These are phyloP conservation scores for Danio choprae DNA, from an alignment of 2,797 vertebrate species.

Conservation along the genomic window DNA sequence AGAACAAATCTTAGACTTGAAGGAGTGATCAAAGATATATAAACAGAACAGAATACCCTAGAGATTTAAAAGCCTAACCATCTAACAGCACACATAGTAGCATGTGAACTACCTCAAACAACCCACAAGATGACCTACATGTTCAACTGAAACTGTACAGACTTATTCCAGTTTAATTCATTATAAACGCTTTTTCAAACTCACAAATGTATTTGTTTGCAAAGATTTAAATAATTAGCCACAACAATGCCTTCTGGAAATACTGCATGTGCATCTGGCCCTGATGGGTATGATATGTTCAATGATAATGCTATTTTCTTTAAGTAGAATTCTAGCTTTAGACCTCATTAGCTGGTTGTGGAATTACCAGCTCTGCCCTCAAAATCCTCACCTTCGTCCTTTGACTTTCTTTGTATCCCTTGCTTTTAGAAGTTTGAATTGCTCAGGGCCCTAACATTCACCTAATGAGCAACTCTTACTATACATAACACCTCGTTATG, in stretches of 20 bases:
- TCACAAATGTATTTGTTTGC: background rate
- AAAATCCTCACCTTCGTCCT: conserved; percentile 6
- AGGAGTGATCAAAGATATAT: too few relatives aligned
- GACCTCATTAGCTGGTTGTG: conserved; percentile 27
- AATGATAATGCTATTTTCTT: background rate
- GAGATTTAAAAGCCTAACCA: background rate
- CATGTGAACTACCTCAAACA: background rate
- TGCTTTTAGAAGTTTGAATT: background rate
- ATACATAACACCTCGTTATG: conserved; percentile 2
- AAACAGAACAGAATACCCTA: background rate
- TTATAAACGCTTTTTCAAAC: background rate
- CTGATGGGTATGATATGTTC: background rate
- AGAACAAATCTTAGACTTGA: too few relatives aligned
- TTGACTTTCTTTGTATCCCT: background rate
- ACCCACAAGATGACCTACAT: background rate
- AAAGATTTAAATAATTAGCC: background rate
- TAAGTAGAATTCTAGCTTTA: background rate
- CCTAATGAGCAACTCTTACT: background rate
- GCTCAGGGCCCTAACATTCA: background rate
- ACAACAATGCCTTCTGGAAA: background rate
- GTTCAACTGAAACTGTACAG: background rate
- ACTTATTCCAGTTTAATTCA: background rate
- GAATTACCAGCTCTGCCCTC: background rate
- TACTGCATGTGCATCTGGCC: background rate
- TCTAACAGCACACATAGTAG: background rate